Percentiles rank a stretch among this genome's conserved stretches.
phyloP scores from a whole-genome alignment of 2,888 invertebrate species.

The Chaetogeoica ovagalla region DNA sequence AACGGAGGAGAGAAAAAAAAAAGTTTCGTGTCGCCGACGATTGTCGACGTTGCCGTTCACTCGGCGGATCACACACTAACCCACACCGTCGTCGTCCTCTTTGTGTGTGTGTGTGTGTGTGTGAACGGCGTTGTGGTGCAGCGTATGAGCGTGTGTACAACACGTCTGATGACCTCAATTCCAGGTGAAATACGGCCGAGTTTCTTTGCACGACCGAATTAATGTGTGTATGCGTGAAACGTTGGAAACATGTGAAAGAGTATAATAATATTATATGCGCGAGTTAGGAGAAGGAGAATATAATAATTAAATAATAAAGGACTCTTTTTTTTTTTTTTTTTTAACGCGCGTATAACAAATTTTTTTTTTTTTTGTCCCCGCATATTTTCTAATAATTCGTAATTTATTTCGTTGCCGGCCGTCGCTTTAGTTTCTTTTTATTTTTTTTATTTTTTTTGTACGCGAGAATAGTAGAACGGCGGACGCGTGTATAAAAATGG shows the following conservation, averaged over 20 bases:
- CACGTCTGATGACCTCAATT: slow-evolving; percentile 50
- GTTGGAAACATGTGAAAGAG: slow-evolving; percentile 7
- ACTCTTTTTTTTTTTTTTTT: slow-evolving; percentile 3
- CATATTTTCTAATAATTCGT: neutral
- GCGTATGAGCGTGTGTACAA: neutral
- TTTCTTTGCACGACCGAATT: slow-evolving; percentile 52
- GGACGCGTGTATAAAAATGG: neutral
- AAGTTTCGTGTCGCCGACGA: slow-evolving; percentile 48
- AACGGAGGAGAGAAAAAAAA: slow-evolving; percentile 10
- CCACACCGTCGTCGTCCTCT: neutral
- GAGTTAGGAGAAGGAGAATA: neutral
- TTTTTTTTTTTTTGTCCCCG: slow-evolving; percentile 1
- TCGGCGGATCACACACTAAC: slow-evolving; percentile 32
- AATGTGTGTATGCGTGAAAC: neutral
- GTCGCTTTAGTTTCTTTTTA: no score
- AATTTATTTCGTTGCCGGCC: no score
- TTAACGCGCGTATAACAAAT: neutral
- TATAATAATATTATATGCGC: neutral
- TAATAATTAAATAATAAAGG: neutral
- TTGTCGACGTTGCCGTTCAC: slow-evolving; percentile 49
- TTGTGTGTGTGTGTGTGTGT: neutral
- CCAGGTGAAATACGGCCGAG: slow-evolving; percentile 50
- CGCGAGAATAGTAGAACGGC: neutral
- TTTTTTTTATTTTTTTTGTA: neutral
- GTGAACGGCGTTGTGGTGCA: slow-evolving; percentile 13